Conservation (phyloP, 1,140 invertebrate genomes). For the Penaeus indicus region DNA sequence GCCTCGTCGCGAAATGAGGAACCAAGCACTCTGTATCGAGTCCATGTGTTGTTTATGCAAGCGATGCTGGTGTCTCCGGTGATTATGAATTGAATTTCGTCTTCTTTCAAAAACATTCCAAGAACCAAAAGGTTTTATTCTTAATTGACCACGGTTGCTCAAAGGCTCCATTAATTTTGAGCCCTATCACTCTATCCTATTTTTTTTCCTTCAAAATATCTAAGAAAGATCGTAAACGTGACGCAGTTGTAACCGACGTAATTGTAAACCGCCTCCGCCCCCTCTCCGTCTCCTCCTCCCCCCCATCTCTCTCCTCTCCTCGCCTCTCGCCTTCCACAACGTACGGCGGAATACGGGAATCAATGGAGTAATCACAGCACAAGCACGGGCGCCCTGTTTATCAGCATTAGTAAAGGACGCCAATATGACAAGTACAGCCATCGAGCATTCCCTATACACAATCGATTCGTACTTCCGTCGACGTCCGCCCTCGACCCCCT, state of each 20-base stretch:
- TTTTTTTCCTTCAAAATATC: too few species aligned
- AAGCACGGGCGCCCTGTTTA: too few species aligned
- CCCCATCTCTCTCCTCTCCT: not conserved
- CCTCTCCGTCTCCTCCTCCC: not conserved
- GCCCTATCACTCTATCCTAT: too few species aligned
- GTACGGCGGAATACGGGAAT: not conserved
- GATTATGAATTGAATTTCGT: slow-evolving; percentile 65
- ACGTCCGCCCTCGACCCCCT: too few species aligned
- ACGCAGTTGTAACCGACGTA: not conserved
- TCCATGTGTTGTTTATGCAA: slow-evolving; percentile 66
- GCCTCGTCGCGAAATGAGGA: slow-evolving; percentile 47
- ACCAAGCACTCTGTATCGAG: slow-evolving; percentile 58
- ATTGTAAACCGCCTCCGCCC: not conserved
- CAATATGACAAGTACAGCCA: too few species aligned
- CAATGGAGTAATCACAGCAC: not conserved
- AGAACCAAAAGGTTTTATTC: not conserved
- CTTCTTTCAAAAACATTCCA: slow-evolving; percentile 58
- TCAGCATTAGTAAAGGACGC: too few species aligned
- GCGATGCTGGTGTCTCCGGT: slow-evolving; percentile 63
- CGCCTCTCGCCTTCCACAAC: not conserved
- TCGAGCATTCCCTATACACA: too few species aligned
- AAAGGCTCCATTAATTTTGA: not conserved
- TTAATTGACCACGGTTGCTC: slow-evolving; percentile 44
- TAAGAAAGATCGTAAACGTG: slow-evolving; percentile 2
- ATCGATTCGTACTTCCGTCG: too few species aligned